These are phyloP conservation scores for Hyperoplus immaculatus DNA, from an alignment of 2,797 vertebrate species.

Conservation along the genomic window DNA sequence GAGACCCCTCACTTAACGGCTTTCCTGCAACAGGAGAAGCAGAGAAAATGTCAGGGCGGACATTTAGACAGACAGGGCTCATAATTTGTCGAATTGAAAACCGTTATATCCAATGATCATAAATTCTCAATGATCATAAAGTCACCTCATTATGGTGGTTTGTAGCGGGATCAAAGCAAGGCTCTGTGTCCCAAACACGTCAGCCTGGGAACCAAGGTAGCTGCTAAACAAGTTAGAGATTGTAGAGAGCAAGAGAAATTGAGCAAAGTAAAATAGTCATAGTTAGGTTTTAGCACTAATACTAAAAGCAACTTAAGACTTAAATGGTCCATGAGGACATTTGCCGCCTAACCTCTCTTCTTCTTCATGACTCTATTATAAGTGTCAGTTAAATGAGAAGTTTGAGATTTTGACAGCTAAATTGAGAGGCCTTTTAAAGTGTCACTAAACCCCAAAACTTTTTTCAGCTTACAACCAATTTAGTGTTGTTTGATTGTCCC, in stretches of 20 bases:
- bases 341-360: slow-evolving; percentile 11
- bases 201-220: slow-evolving; percentile 32
- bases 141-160: slow-evolving; percentile 58
- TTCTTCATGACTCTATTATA: background rate
- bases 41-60: slow-evolving; percentile 46
- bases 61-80: slow-evolving; percentile 28
- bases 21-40: slow-evolving; percentile 32
- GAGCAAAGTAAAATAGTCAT: slow-evolving; percentile 25
- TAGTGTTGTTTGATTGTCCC: too few species aligned
- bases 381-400: background rate
- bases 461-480: too few species aligned
- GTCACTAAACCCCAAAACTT: too few species aligned
- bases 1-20: slow-evolving; percentile 46
- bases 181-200: slow-evolving; percentile 51
- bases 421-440: too few species aligned
- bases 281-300: slow-evolving; percentile 52
- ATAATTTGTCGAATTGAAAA: slow-evolving; percentile 62
- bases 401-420: background rate
- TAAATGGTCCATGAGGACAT: slow-evolving; percentile 23
- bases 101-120: slow-evolving; percentile 52
- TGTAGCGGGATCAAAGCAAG: slow-evolving; percentile 55
- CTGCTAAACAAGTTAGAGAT: slow-evolving; percentile 29
- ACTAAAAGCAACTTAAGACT: slow-evolving; percentile 21
- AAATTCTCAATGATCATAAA: slow-evolving; percentile 63
- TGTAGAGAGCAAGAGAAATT: background rate